Conservation (phyloP, 2,888 invertebrate genomes). For the Amblyjoppa fuscipennis region DNA sequence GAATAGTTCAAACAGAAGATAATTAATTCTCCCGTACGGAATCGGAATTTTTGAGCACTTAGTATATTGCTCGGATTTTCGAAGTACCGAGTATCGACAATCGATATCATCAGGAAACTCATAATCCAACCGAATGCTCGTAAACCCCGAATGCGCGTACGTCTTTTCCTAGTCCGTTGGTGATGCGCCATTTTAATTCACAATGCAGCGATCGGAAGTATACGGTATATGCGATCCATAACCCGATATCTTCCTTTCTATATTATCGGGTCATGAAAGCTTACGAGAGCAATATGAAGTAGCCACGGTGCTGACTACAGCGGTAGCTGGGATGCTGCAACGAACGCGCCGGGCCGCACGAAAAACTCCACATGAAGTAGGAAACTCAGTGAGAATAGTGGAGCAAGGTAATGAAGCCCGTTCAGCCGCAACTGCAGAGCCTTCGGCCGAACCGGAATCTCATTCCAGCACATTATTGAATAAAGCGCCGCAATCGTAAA, state of each 20-base stretch:
- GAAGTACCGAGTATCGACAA: not conserved
- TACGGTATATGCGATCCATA: slow-evolving; percentile 39
- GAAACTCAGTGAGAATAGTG: slow-evolving; percentile 14
- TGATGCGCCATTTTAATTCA: not conserved
- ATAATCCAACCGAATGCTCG: not conserved
- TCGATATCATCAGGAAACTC: slow-evolving; percentile 9
- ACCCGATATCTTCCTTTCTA: slow-evolving; percentile 41
- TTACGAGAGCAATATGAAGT: slow-evolving; percentile 60
- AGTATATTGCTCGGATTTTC: not conserved
- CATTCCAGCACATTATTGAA: slow-evolving; percentile 53
- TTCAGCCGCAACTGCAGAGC: slow-evolving; percentile 5
- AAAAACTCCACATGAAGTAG: not conserved
- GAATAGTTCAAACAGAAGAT: not conserved
- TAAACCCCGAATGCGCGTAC: not conserved
- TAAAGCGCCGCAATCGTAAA: slow-evolving; percentile 43
- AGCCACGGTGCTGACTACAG: slow-evolving; percentile 18
- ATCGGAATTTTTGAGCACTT: not conserved
- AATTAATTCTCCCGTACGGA: not conserved
- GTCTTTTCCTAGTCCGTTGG: not conserved
- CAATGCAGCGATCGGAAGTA: slow-evolving; percentile 4
- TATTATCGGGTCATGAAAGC: slow-evolving; percentile 64
- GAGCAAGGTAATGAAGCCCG: slow-evolving; percentile 1
- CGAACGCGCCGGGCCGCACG: not conserved
- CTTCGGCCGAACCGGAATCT: slow-evolving; percentile 22
- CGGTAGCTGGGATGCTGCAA: slow-evolving; percentile 16